Conservation (phyloP, 2,888 invertebrate species). For the Polia nebulosa region DNA sequence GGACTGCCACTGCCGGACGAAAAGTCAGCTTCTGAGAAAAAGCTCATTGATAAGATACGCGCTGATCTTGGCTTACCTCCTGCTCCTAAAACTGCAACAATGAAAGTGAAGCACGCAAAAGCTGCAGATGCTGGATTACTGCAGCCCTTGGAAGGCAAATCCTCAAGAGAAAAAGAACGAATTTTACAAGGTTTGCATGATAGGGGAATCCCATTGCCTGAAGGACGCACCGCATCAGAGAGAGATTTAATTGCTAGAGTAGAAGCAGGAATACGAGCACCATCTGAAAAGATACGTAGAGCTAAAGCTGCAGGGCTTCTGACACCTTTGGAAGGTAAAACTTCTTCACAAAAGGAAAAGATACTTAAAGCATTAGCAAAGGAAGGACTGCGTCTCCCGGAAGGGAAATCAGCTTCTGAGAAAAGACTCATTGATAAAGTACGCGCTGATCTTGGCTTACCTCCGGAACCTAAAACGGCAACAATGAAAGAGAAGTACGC, state of each 20-base stretch:
- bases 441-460: neutral
- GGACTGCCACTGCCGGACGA: neutral
- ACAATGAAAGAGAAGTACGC: neutral
- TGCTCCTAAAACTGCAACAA: neutral
- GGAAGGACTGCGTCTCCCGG: neutral
- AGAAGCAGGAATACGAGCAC: neutral
- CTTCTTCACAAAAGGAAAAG: neutral
- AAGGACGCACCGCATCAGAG: neutral
- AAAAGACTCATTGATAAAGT: neutral
- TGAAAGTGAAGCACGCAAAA: neutral
- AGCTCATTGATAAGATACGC: neutral
- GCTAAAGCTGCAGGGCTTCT: neutral
- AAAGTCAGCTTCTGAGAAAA: neutral
- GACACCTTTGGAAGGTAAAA: neutral
- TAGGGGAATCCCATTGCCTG: neutral
- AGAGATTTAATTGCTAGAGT: neutral
- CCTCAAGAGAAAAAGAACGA: neutral
- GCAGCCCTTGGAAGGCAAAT: neutral
- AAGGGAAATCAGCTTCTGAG: neutral
- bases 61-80: neutral
- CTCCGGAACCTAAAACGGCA: conserved; percentile 3
- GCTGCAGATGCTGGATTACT: neutral
- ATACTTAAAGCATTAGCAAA: neutral
- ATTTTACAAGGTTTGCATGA: neutral
- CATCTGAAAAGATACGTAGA: conserved; percentile 3